Evolutionary conservation across 2,797 vertebrate genomes (phyloP).

Genomic region (Heteromormyrus szaboi): DNA sequence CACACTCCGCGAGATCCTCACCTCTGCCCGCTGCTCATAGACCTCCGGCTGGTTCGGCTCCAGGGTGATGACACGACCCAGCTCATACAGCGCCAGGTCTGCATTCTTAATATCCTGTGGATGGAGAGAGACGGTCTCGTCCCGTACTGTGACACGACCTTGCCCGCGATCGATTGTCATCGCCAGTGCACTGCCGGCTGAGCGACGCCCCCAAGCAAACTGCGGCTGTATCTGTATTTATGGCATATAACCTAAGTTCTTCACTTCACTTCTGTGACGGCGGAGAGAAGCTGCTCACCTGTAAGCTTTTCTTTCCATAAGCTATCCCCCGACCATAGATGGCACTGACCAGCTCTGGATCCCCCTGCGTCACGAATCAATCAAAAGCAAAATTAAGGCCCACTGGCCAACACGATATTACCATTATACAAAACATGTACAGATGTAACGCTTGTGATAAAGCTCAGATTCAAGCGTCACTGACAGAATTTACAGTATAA

Average conservation of each 20-base stretch:
- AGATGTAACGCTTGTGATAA: neutral
- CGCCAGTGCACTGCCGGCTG: neutral
- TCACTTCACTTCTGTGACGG: neutral
- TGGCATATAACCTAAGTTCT: neutral
- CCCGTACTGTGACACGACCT: neutral
- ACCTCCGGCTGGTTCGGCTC: slow-evolving; percentile 88
- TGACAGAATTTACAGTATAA: neutral
- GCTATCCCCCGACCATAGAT: slow-evolving; percentile 95
- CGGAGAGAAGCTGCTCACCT: slow-evolving; percentile 63
- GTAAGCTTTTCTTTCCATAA: slow-evolving; percentile 91
- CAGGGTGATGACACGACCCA: slow-evolving; percentile 84
- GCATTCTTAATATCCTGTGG: slow-evolving; percentile 90
- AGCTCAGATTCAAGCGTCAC: neutral
- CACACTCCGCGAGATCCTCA: slow-evolving; percentile 41
- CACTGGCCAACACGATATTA: neutral
- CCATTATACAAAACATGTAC: neutral
- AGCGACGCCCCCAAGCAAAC: neutral
- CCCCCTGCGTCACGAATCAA: slow-evolving; percentile 60
- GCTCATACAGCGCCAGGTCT: slow-evolving; percentile 87
- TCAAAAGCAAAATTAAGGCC: neutral
- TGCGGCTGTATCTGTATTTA: neutral
- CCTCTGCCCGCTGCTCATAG: slow-evolving; percentile 93
- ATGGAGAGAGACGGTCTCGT: neutral
- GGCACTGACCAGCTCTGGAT: slow-evolving; percentile 90
- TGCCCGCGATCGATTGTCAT: neutral